Conservation (phyloP, 2,888 invertebrate genomes). For the Temnothorax rugatulus region DNA sequence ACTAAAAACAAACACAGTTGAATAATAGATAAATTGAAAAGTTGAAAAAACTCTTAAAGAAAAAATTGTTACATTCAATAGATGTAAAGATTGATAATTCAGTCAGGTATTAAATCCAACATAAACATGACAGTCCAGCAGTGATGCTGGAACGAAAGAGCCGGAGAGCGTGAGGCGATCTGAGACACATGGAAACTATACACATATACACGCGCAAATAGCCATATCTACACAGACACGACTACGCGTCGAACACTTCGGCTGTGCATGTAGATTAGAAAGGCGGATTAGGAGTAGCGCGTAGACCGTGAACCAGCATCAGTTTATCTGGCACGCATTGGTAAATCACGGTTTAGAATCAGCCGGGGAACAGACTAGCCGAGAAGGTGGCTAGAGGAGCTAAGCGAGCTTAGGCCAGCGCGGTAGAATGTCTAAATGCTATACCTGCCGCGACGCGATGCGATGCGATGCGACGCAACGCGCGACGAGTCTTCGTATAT, state of each 20-base stretch:
- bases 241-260: background rate
- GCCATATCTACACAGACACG: background rate
- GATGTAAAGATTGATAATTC: background rate
- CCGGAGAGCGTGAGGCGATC: constrained; percentile 7
- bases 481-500: constrained; percentile 26
- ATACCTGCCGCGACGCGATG: constrained; percentile 61
- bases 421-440: constrained; percentile 85
- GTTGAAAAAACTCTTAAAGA: background rate
- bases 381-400: constrained; percentile 83
- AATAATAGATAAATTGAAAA: background rate
- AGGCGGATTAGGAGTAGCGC: constrained; percentile 74
- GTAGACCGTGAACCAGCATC: constrained; percentile 71
- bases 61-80: background rate
- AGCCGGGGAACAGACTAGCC: constrained; percentile 87
- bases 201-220: background rate
- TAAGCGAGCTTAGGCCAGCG: constrained; percentile 85
- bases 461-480: background rate
- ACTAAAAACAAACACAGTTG: background rate
- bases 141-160: constrained; percentile 1
- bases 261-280: constrained; percentile 72
- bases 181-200: background rate
- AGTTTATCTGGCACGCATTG: constrained; percentile 87
- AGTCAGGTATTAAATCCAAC: background rate
- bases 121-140: background rate
- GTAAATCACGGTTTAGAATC: constrained; percentile 89